phyloP scores from a whole-genome alignment of 2,113 vertebrate genomes.

The Cairina moschata region DNA sequence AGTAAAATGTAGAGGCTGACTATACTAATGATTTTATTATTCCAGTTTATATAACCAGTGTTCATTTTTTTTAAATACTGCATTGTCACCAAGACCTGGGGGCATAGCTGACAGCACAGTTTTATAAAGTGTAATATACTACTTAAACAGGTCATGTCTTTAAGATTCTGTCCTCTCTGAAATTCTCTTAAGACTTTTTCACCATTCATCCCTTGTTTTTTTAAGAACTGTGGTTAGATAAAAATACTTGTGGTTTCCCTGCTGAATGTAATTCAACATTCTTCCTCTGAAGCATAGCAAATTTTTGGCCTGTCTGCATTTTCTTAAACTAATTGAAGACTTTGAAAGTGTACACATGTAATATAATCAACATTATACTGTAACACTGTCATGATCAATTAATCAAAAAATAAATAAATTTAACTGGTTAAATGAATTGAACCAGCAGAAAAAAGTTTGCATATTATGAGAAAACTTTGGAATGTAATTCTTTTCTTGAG shows the following conservation, averaged over 20 bases:
- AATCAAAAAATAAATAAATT: neutral
- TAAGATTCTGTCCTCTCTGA: neutral
- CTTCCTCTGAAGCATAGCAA: slow-evolving; percentile 18
- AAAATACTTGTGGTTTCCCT: neutral
- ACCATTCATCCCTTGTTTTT: neutral
- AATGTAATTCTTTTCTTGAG: neutral
- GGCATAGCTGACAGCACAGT: neutral
- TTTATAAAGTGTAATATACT: neutral
- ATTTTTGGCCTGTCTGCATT: neutral
- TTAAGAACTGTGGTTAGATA: neutral
- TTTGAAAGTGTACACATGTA: neutral
- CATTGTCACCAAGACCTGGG: neutral
- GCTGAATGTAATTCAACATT: neutral
- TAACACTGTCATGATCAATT: neutral
- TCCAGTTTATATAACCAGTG: neutral
- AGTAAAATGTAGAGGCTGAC: neutral
- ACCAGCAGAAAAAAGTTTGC: neutral
- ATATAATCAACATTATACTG: neutral
- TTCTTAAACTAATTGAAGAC: neutral
- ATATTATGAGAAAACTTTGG: slow-evolving; percentile 4
- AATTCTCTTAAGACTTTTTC: neutral
- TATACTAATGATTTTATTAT: neutral
- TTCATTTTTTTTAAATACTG: slow-evolving; percentile 9
- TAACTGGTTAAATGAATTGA: neutral
- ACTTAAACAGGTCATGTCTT: neutral